Evolutionary conservation across 2,113 vertebrate genomes (phyloP).

Genomic region (Polypterus senegalus): DNA sequence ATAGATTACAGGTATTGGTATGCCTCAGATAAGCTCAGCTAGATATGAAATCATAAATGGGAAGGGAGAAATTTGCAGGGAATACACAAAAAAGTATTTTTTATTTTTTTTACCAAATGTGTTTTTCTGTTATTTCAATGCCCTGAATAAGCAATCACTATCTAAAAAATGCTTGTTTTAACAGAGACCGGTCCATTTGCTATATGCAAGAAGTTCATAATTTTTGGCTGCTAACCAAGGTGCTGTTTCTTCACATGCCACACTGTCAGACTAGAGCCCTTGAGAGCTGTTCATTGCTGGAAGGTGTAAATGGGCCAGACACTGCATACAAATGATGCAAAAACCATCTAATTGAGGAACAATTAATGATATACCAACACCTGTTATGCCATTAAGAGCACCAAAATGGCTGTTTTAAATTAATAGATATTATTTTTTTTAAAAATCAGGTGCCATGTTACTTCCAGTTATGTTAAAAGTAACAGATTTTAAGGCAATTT

Average conservation of each 20-base stretch:
- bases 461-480: too few species aligned
- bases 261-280: conserved; percentile 2
- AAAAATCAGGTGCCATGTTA: too few species aligned
- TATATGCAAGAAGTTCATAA: conserved; percentile 3
- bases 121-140: conserved; percentile 1
- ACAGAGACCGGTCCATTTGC: neutral
- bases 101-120: neutral
- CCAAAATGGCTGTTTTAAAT: neutral
- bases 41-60: conserved; percentile 10
- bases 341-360: conserved; percentile 3
- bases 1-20: conserved; percentile 4
- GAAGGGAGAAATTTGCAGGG: conserved; percentile 5
- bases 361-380: neutral
- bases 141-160: neutral
- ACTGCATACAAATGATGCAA: conserved; percentile 5
- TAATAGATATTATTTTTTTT: too few species aligned
- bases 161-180: conserved; percentile 1
- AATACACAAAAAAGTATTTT: conserved; percentile 3
- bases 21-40: conserved; percentile 8
- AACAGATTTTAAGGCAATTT: too few species aligned
- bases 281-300: conserved; percentile 1
- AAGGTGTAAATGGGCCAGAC: conserved; percentile 4
- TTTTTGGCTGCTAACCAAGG: conserved; percentile 4
- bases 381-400: neutral
- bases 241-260: conserved; percentile 1